phyloP scores from a whole-genome alignment of 2,888 invertebrate genomes.

The Dolomedes plantarius region DNA sequence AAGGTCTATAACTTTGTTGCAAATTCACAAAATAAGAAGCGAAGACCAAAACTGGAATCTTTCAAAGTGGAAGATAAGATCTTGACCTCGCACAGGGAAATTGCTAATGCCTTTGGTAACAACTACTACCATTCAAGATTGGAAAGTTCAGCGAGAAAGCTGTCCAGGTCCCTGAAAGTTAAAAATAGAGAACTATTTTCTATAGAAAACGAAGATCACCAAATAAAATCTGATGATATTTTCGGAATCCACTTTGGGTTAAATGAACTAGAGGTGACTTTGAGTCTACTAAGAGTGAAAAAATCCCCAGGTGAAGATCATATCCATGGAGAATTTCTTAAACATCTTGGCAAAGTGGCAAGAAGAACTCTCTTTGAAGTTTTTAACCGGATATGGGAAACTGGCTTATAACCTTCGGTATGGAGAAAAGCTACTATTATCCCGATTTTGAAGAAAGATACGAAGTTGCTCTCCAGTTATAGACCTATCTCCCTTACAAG shows the following conservation, averaged over 20 bases:
- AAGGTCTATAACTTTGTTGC: background rate
- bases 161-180: too few relatives aligned
- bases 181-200: too few relatives aligned
- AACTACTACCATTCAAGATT: too few relatives aligned
- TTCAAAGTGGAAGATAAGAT: background rate
- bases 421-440: background rate
- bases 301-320: constrained; percentile 12
- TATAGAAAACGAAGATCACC: too few relatives aligned
- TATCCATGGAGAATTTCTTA: constrained; percentile 16
- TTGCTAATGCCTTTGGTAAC: too few relatives aligned
- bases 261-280: background rate
- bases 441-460: background rate
- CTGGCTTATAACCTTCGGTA: background rate
- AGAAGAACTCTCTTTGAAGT: background rate
- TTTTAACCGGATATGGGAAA: constrained; percentile 13
- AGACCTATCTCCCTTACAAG: too few relatives aligned
- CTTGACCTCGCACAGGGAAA: too few relatives aligned
- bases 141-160: too few relatives aligned
- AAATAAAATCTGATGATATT: too few relatives aligned
- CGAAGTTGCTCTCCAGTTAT: too few relatives aligned
- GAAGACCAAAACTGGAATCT: background rate
- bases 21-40: background rate
- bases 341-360: background rate
- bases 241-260: background rate
- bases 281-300: background rate